These are phyloP conservation scores for Diarsia rubi DNA, from an alignment of 2,888 invertebrate species.

Conservation along the genomic window DNA sequence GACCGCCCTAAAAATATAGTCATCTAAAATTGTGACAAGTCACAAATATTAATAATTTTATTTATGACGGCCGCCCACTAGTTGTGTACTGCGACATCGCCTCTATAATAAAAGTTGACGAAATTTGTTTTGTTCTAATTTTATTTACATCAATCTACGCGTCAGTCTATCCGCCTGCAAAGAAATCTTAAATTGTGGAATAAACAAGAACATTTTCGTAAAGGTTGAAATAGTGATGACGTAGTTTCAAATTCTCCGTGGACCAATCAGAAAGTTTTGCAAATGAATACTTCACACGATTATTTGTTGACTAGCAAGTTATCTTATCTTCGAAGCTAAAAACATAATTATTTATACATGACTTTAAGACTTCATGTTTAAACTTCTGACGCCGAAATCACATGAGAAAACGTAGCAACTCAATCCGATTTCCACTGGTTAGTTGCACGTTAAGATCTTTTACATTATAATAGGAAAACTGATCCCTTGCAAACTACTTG, in stretches of 20 bases:
- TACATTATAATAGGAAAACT: background rate
- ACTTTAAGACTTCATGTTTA: background rate
- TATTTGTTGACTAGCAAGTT: constrained; percentile 5
- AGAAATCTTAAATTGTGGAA: constrained; percentile 14
- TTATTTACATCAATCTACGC: constrained; percentile 56
- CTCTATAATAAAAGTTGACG: constrained; percentile 51
- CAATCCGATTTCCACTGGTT: constrained; percentile 6
- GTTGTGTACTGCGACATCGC: constrained; percentile 47
- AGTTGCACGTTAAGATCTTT: background rate
- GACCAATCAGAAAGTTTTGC: background rate
- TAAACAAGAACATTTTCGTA: constrained; percentile 23
- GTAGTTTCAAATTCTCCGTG: background rate
- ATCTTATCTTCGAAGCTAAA: constrained; percentile 9
- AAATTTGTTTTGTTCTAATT: constrained; percentile 45
- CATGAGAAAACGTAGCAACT: constrained; percentile 8
- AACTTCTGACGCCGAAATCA: constrained; percentile 21
- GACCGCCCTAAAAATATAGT: constrained; percentile 17
- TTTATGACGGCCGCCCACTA: constrained; percentile 55
- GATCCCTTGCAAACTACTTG: background rate
- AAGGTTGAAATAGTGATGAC: constrained; percentile 5
- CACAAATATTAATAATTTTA: constrained; percentile 22
- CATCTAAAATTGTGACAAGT: constrained; percentile 21
- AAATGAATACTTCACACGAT: background rate
- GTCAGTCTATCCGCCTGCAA: constrained; percentile 12
- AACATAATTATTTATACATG: background rate